These are phyloP conservation scores for Ophion ventricosus DNA, from an alignment of 2,888 invertebrate species.

Conservation along the genomic window DNA sequence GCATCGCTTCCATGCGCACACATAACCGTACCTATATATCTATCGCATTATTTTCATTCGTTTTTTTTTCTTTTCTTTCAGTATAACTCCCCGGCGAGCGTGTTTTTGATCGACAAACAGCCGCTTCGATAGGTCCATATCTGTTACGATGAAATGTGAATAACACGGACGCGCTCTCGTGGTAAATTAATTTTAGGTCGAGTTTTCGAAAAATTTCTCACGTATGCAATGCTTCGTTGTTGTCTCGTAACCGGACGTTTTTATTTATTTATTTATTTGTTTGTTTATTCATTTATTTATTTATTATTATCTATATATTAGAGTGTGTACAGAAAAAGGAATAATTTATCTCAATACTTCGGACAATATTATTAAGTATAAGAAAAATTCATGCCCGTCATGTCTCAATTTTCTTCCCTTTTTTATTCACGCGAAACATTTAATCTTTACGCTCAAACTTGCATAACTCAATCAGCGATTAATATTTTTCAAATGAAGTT, in stretches of 20 bases:
- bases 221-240: background rate
- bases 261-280: background rate
- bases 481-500: too few relatives aligned
- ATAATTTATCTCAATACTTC: too few relatives aligned
- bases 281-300: too few relatives aligned
- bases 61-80: conserved; percentile 30
- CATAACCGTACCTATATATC: conserved; percentile 1
- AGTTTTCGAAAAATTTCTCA: conserved; percentile 18
- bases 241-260: background rate
- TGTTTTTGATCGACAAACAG: conserved; percentile 50
- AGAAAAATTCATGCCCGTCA: too few relatives aligned
- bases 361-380: too few relatives aligned
- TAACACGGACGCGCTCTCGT: background rate
- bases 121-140: conserved; percentile 46
- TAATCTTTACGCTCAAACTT: too few relatives aligned
- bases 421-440: too few relatives aligned
- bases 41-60: background rate
- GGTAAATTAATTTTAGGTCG: conserved; percentile 17
- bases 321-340: too few relatives aligned
- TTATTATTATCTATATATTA: too few relatives aligned
- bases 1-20: conserved; percentile 44
- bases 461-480: too few relatives aligned
- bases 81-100: conserved; percentile 14
- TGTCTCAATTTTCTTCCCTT: too few relatives aligned
- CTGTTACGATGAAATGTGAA: conserved; percentile 25